Evolutionary conservation across 2,888 invertebrate species (phyloP).

Genomic region (Teinopalpus imperialis): DNA sequence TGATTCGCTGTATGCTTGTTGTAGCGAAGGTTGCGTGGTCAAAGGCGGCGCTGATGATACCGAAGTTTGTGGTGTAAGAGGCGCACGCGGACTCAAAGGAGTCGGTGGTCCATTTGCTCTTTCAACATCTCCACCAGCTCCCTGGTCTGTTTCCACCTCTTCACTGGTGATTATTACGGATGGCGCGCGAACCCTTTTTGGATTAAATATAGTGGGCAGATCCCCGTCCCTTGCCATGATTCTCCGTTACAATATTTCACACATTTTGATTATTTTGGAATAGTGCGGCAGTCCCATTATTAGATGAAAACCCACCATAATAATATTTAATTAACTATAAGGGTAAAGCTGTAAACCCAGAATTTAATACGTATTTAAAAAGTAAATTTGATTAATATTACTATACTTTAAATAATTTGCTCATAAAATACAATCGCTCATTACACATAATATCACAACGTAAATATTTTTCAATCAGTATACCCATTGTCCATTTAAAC

Average conservation of each 20-base stretch:
- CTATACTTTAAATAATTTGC: constrained; percentile 6
- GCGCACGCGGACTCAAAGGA: constrained; percentile 68
- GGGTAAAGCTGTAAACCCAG: background rate
- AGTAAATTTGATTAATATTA: constrained; percentile 7
- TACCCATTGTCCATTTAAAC: constrained; percentile 16
- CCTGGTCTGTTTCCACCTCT: constrained; percentile 71
- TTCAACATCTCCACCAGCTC: constrained; percentile 59
- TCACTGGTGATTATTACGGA: constrained; percentile 86
- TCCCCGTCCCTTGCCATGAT: constrained; percentile 87
- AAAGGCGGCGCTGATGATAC: constrained; percentile 74
- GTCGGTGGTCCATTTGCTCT: constrained; percentile 74
- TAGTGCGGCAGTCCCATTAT: constrained; percentile 6
- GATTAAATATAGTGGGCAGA: constrained; percentile 91
- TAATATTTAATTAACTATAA: constrained; percentile 23
- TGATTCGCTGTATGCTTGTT: constrained; percentile 75
- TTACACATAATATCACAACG: constrained; percentile 6
- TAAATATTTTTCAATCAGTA: constrained; percentile 18
- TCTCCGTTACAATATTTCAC: constrained; percentile 28
- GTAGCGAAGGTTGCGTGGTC: constrained; percentile 72
- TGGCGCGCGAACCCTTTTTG: constrained; percentile 85
- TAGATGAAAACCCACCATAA: constrained; percentile 12
- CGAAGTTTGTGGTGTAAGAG: constrained; percentile 71
- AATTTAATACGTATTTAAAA: constrained; percentile 7
- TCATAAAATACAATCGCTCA: constrained; percentile 9
- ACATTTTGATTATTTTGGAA: constrained; percentile 16